Conservation (phyloP, 2,797 vertebrate species). For the Mormyrops attenuatus region DNA sequence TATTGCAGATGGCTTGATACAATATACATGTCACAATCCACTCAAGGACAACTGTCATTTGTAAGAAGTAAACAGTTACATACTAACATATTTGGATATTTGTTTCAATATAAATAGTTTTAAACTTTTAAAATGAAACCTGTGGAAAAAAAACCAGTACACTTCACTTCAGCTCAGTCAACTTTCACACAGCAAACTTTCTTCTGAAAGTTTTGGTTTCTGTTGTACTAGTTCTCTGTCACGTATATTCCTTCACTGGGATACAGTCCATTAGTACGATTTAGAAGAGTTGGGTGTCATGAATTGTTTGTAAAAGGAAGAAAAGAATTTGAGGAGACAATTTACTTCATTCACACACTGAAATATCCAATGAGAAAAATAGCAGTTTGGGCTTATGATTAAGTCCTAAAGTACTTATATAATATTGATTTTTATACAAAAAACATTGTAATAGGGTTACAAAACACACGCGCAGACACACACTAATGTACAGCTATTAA, state of each 20-base stretch:
- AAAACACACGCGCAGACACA: background rate
- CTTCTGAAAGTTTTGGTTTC: background rate
- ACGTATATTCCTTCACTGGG: background rate
- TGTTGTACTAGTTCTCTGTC: background rate
- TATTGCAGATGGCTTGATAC: conserved; percentile 33
- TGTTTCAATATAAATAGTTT: conserved; percentile 40
- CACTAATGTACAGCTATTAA: background rate
- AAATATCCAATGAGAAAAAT: conserved; percentile 20
- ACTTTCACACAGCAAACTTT: background rate
- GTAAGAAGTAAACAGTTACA: conserved; percentile 23
- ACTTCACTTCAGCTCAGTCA: background rate
- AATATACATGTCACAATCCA: conserved; percentile 21
- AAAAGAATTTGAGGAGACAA: background rate
- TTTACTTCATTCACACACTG: conserved; percentile 10
- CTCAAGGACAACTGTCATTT: background rate
- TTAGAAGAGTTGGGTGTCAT: background rate
- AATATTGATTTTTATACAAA: background rate
- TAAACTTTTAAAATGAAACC: background rate
- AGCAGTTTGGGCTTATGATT: background rate
- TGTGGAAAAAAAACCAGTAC: conserved; percentile 4
- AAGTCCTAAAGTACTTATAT: background rate
- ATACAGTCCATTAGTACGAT: background rate
- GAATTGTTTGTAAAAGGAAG: background rate
- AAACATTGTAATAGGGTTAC: background rate
- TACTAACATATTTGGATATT: conserved; percentile 38